Conservation (phyloP, 2,113 vertebrate genomes). For the Myiozetetes cayanensis region DNA sequence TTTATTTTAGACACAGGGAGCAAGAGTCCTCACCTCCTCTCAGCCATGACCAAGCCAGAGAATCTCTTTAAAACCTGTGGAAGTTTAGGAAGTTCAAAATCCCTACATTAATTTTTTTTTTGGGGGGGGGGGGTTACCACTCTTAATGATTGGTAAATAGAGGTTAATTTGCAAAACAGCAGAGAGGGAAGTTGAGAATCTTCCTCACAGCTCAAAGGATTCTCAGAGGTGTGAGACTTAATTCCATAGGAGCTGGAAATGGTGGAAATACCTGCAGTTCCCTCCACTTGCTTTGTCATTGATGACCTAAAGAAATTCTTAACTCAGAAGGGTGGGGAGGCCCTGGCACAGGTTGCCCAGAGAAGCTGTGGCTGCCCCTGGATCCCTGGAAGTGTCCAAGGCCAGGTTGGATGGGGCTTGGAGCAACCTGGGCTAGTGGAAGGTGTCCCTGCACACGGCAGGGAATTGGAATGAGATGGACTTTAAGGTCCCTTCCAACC, state of each 20-base stretch:
- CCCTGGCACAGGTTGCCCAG: background rate
- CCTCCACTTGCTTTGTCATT: background rate
- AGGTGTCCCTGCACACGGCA: background rate
- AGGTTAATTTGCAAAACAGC: background rate
- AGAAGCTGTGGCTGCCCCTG: background rate
- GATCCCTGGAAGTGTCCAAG: background rate
- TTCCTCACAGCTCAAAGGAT: background rate
- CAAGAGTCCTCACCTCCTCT: background rate
- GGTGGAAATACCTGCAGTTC: background rate
- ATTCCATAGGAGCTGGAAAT: background rate
- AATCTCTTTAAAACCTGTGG: background rate
- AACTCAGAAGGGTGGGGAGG: fast-evolving
- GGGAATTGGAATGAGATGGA: fast-evolving
- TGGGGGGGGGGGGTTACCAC: background rate
- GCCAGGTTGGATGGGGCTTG: fast-evolving
- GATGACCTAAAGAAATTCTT: background rate
- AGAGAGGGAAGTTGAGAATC: background rate
- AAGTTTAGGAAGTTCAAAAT: background rate
- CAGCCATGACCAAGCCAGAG: background rate
- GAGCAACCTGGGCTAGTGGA: fast-evolving
- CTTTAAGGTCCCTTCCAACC: background rate
- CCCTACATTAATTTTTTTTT: background rate
- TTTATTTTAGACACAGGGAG: background rate
- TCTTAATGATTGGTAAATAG: background rate
- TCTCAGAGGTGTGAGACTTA: background rate